Evolutionary conservation across 2,113 vertebrate species (phyloP).

Genomic region (Perognathus longimembris): DNA sequence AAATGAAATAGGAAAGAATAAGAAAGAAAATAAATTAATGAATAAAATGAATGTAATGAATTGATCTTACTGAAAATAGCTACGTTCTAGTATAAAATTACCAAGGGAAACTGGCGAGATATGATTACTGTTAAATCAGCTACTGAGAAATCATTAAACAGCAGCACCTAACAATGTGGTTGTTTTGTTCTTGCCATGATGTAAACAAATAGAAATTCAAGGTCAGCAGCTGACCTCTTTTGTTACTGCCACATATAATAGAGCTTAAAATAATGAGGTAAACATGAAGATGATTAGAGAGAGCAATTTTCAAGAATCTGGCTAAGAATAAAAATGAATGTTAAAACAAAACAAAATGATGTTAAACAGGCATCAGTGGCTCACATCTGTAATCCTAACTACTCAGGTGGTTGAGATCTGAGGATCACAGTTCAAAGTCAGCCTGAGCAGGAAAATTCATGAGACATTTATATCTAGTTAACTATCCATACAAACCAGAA

Average conservation of each 20-base stretch:
- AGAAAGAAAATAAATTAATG: not conserved
- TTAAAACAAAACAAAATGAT: not conserved
- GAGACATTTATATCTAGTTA: no score
- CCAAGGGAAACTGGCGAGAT: not conserved
- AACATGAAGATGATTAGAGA: not conserved
- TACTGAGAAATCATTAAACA: not conserved
- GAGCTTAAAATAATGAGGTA: not conserved
- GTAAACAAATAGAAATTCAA: constrained; percentile 42
- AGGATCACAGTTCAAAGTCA: no score
- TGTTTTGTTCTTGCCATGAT: not conserved
- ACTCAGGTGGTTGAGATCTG: no score
- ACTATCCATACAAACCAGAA: no score
- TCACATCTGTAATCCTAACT: no score
- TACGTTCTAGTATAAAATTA: not conserved
- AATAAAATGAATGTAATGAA: not conserved
- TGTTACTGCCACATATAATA: not conserved
- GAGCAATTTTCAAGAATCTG: not conserved
- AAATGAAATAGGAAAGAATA: not conserved
- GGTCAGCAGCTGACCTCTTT: constrained; percentile 20
- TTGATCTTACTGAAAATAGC: constrained; percentile 42
- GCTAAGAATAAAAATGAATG: not conserved
- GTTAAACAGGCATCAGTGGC: no score
- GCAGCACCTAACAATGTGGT: not conserved
- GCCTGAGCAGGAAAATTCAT: no score
- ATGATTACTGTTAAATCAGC: not conserved